Base-by-base conservation (phyloP, 2,888 invertebrate species). In the Glaucopsyche alexis region DNA sequence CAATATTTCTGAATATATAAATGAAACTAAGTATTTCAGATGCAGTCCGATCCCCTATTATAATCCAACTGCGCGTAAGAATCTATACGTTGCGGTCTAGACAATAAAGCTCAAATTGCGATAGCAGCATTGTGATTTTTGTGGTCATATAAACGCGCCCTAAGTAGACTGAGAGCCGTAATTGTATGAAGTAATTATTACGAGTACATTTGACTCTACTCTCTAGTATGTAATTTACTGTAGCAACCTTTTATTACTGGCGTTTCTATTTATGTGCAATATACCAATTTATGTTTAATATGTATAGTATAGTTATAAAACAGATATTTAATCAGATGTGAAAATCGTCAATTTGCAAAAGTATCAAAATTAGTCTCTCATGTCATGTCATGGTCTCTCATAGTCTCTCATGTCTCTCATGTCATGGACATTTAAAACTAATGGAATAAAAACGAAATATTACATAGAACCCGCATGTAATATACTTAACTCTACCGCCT, bases 101-200 rank as follows among this genome's bases (percentile, higher is more conserved):
- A 3, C 29, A 4, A 29, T 29, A 29, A 29, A 29, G 29, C 29
- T 29, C 29, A 29, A 29, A 29, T 29, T 29, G 29, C 29, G 29
- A 29, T 29, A 29, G 29, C 29, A 2, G 29, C 29, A 4, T 29
- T 29, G 29, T 29, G 29, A 29, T 29, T 29, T 2, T 29, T 29
- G 29, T 29, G 29, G 29, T 29, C 29, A 29, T 29, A 29, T 29
- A 29, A 29, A 29, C 29, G 29, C 14, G 52, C 52, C 55, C 16
- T 19, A 60, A 60, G 55, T 60, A 60, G 55, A 38, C 60, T 29
- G 60, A 7, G 60, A 60, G 60, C 29, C 13, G 60, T 60, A 60
- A 60, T 60, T 60, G 60, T 38, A 60, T 60, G 60, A 29, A 60
- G 7, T 19, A 14, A 29, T 60, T 60, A 38, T 60, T 60, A 60